These are phyloP conservation scores for Nomada fabriciana DNA, from an alignment of 2,888 invertebrate species.

Conservation along the genomic window DNA sequence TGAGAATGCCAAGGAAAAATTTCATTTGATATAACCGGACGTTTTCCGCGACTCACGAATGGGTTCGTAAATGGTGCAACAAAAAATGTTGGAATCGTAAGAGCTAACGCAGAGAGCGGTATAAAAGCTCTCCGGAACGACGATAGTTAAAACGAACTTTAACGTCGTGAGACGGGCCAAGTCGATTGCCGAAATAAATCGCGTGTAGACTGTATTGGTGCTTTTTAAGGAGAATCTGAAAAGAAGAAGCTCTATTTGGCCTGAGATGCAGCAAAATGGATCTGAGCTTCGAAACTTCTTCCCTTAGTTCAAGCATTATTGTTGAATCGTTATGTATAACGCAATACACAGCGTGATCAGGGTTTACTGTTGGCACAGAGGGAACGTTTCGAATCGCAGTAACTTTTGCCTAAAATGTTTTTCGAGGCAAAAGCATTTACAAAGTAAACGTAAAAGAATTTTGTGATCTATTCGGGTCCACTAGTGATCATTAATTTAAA, in stretches of 20 bases:
- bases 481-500: too few species aligned
- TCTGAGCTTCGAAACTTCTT: neutral
- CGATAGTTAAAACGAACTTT: conserved; percentile 48
- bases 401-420: too few species aligned
- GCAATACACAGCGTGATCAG: too few species aligned
- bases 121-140: conserved; percentile 34
- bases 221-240: conserved; percentile 39
- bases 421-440: too few species aligned
- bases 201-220: neutral
- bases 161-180: conserved; percentile 25
- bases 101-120: neutral
- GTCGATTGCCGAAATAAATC: conserved; percentile 38
- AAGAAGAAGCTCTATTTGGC: conserved; percentile 7
- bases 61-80: conserved; percentile 1
- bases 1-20: conserved; percentile 1
- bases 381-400: too few species aligned
- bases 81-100: neutral
- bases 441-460: too few species aligned
- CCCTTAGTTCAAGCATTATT: neutral
- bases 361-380: too few species aligned
- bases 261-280: neutral
- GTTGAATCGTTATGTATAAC: too few species aligned
- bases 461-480: too few species aligned
- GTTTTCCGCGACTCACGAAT: neutral
- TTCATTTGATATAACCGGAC: neutral